Conservation (phyloP, 2,113 vertebrate genomes). For the cattle (Bos taurus) region ARS-UCD2.0 NC_037328.1:133423501-133424000, state of each 20-base stretch:
- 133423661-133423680: constrained; percentile 20
- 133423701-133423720: not conserved
- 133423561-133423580: constrained; percentile 22
- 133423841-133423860: constrained; percentile 33
- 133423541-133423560: constrained; percentile 24
- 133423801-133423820: constrained; percentile 47
- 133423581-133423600: constrained; percentile 35
- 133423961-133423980: not conserved
- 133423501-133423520: constrained; percentile 13
- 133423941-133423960: not conserved
- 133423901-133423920: not conserved
- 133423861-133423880: constrained; percentile 16
- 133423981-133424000: not conserved
- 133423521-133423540: constrained; percentile 13
- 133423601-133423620: not conserved
- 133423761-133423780: constrained; percentile 19
- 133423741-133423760: not conserved
- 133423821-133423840: constrained; percentile 35
- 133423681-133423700: not conserved
- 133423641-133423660: not conserved
- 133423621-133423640: not conserved
- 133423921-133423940: not conserved
- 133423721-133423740: not conserved
- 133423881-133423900: not conserved
- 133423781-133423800: constrained; percentile 29